These are phyloP conservation scores for Nothoprocta perdicaria DNA, from an alignment of 2,113 vertebrate genomes.

Conservation along the genomic window DNA sequence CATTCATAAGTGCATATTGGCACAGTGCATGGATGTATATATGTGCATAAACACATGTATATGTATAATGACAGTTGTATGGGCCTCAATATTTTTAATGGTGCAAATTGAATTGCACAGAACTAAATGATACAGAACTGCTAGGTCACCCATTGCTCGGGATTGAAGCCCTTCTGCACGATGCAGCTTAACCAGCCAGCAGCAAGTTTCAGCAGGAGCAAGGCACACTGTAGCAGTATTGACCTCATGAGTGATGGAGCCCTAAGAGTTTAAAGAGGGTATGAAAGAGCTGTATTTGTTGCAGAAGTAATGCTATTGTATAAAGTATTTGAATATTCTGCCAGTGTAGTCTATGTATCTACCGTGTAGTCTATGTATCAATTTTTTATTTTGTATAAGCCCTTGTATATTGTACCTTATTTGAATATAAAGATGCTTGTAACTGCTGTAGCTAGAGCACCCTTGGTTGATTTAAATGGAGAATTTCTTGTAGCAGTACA, in stretches of 20 bases:
- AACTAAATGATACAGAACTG: background rate
- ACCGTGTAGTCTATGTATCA: too few relatives aligned
- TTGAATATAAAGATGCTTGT: background rate
- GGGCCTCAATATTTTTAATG: background rate
- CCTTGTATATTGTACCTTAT: background rate
- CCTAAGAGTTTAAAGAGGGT: background rate
- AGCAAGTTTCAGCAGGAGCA: background rate
- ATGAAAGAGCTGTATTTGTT: rapidly evolving
- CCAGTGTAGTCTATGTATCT: too few relatives aligned
- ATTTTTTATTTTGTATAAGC: background rate
- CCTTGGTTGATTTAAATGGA: background rate
- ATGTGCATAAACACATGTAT: background rate
- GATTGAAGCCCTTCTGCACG: background rate
- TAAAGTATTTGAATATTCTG: background rate
- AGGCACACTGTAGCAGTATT: background rate
- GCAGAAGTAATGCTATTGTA: background rate
- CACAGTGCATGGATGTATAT: background rate
- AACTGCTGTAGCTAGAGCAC: background rate
- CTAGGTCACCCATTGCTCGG: background rate
- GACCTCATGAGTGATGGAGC: background rate
- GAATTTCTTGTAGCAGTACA: background rate
- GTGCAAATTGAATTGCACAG: background rate
- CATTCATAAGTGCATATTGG: background rate
- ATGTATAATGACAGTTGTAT: background rate
- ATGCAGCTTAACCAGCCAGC: background rate